Percentiles rank a stretch among this genome's conserved stretches.
Conservation (phyloP, 2,797 vertebrate species). For the Galagoides demidoff region DNA sequence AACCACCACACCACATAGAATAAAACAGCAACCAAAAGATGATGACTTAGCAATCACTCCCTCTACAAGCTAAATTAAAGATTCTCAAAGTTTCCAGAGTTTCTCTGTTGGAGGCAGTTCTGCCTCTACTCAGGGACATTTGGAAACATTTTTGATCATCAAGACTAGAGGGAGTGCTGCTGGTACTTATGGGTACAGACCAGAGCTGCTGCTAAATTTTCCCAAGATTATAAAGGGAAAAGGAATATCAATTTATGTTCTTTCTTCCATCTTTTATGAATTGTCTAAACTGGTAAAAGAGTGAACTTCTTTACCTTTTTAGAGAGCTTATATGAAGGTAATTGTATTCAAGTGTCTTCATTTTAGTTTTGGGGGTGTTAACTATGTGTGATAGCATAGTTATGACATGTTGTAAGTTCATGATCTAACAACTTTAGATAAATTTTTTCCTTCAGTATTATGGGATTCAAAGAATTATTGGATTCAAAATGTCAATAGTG, state of each 20-base stretch:
- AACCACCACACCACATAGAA: neutral
- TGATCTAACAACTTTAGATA: slow-evolving; percentile 20
- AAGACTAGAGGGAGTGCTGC: neutral
- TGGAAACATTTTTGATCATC: slow-evolving; percentile 2
- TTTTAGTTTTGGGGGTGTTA: neutral
- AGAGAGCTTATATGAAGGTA: slow-evolving; percentile 24
- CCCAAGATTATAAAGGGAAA: neutral
- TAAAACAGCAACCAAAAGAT: slow-evolving; percentile 13
- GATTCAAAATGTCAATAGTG: neutral
- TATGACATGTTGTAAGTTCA: neutral
- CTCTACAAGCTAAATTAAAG: neutral
- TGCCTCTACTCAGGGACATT: neutral
- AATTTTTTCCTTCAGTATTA: neutral
- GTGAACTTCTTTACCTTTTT: slow-evolving; percentile 8
- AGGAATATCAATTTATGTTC: neutral
- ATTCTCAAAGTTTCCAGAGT: slow-evolving; percentile 3
- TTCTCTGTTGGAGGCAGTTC: neutral
- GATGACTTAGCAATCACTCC: slow-evolving; percentile 16
- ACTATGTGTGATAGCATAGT: neutral
- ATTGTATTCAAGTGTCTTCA: neutral
- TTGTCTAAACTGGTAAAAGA: neutral
- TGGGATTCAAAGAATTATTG: neutral
- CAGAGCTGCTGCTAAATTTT: neutral
- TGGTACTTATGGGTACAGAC: neutral
- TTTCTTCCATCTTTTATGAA: slow-evolving; percentile 15